Evolutionary conservation across 2,888 invertebrate species (phyloP).

Genomic region (Rhaphigaster nebulosa): DNA sequence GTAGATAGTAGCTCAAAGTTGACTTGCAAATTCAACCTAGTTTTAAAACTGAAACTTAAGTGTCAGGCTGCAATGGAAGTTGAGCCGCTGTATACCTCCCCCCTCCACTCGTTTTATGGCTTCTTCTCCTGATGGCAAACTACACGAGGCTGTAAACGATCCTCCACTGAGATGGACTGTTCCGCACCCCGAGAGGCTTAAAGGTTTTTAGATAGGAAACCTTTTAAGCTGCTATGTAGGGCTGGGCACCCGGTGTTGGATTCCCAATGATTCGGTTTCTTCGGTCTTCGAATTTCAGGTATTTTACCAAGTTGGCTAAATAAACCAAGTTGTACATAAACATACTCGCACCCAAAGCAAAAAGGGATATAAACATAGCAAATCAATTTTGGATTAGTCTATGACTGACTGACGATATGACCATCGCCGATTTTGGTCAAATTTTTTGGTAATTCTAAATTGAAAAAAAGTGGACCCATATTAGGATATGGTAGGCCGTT

Average conservation of each 20-base stretch:
- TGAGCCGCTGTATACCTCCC: neutral
- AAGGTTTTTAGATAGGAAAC: neutral
- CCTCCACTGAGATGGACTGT: slow-evolving; percentile 15
- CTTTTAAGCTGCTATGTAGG: neutral
- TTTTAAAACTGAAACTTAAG: slow-evolving; percentile 14
- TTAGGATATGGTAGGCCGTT: too few relatives aligned
- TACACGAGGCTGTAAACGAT: slow-evolving; percentile 10
- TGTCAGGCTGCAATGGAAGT: neutral
- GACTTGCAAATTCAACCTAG: slow-evolving; percentile 14
- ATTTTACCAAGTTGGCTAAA: neutral
- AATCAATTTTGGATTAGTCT: too few relatives aligned
- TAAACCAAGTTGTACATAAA: too few relatives aligned
- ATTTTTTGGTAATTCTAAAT: too few relatives aligned
- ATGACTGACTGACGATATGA: too few relatives aligned
- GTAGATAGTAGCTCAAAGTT: neutral
- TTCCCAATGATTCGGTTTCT: neutral
- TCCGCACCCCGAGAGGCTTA: neutral
- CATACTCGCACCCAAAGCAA: too few relatives aligned
- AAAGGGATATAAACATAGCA: too few relatives aligned
- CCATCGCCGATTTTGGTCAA: too few relatives aligned
- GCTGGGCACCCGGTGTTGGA: neutral
- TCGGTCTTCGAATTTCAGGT: neutral
- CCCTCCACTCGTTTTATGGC: neutral
- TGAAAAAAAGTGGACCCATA: too few relatives aligned
- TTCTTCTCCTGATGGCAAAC: slow-evolving; percentile 1